Base-by-base conservation (phyloP, 2,888 invertebrate species). In the Operophtera brumata region DNA sequence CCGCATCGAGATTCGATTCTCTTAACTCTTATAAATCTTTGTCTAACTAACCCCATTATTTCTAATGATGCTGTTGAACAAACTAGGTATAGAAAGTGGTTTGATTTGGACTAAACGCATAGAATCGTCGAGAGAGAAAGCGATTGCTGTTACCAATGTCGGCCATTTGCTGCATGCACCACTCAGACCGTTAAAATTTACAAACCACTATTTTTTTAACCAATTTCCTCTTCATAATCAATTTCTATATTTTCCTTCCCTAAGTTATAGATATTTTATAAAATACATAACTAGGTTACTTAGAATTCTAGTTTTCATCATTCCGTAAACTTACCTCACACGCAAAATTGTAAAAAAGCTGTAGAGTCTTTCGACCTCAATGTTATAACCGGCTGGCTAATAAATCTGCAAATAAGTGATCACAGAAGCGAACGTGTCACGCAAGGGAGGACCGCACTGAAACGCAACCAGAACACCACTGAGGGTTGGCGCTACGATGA, bases 391-490 rank as follows among this genome's bases (percentile, higher is more conserved):
- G 62, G 48, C 67, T 71, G 69, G 72, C 0, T 30, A 30, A 79
- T 74, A 74, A 73, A 71, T 80, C 78, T 82, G 80, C 67, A 79
- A 82, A 83, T 82, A 80, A 57, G 75, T 64, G 71, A 71, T 78
- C 78, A 81, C 79, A 71, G 71, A 57, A 71, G 69, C 80, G 71
- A 70, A 77, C 68, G 67, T 70, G 67, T 70, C 64, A 73, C 78
- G 64, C 62, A 66, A 67, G 59, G 59, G 56, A 66, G 69, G 61
- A 78, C 73, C 76, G 76, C 73, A 71, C 76, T 64, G 76, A 62
- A 77, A 70, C 74, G 75, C 79, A 80, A 76, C 79, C 81, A 70
- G 77, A 80, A 80, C 79, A 82, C 79, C 70, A 90, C 89, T 90
- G 87, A 84, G 78, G 79, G 80, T 77, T 77, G 75, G 66, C 73